A percentile compares a stretch with the other conserved stretches of the same genome.
These are phyloP conservation scores for Adelges cooleyi DNA, from an alignment of 1,140 invertebrate species.

Conservation along the genomic window DNA sequence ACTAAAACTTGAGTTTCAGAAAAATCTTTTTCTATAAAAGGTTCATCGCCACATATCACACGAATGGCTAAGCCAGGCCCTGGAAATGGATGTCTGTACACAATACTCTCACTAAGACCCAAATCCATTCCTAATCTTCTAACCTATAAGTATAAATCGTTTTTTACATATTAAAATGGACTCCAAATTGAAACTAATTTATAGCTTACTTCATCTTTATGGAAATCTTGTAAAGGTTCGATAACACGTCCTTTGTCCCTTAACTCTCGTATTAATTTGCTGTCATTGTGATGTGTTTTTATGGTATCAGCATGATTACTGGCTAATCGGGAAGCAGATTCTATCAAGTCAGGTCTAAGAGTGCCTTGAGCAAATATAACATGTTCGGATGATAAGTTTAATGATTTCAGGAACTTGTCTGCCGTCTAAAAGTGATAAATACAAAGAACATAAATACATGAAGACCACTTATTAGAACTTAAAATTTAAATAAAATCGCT, in stretches of 20 bases:
- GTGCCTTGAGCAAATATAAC: slow-evolving; percentile 83
- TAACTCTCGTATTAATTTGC: slow-evolving; percentile 81
- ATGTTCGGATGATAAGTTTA: slow-evolving; percentile 74
- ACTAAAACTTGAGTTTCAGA: slow-evolving; percentile 88
- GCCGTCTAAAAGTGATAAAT: slow-evolving; percentile 45
- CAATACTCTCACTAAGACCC: slow-evolving; percentile 71
- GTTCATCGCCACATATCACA: slow-evolving; percentile 89
- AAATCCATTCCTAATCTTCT: slow-evolving; percentile 72
- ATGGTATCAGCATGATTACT: slow-evolving; percentile 84
- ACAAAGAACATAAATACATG: neutral
- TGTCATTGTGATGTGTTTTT: slow-evolving; percentile 99
- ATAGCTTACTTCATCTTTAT: slow-evolving; percentile 89
- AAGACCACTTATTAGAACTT: no score
- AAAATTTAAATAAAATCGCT: no score
- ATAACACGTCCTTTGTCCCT: slow-evolving; percentile 78
- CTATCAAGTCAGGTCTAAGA: slow-evolving; percentile 92
- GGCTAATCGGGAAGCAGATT: slow-evolving; percentile 81
- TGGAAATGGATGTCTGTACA: slow-evolving; percentile 94
- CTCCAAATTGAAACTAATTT: neutral
- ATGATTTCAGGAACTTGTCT: slow-evolving; percentile 66
- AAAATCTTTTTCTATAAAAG: slow-evolving; percentile 91
- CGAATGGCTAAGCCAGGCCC: slow-evolving; percentile 90
- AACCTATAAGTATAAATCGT: slow-evolving; percentile 36
- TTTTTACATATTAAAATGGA: neutral
- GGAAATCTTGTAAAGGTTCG: slow-evolving; percentile 97